Evolutionary conservation across 2,888 invertebrate species (phyloP).

Genomic region (Sesia bembeciformis): DNA sequence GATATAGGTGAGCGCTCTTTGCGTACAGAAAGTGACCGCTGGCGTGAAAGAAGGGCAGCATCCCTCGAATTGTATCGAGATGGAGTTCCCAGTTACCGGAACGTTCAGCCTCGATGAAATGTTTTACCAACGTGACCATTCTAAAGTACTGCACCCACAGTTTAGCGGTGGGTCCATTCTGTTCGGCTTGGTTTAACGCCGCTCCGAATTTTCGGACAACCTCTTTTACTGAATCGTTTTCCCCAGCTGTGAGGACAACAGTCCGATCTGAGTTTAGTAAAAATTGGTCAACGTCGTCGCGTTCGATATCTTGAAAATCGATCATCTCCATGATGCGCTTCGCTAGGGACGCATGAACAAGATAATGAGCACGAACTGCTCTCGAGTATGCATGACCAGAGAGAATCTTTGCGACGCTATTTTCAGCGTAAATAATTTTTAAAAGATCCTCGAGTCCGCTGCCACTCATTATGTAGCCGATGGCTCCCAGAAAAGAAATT

Average conservation of each 20-base stretch:
- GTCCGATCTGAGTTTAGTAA: conserved; percentile 13
- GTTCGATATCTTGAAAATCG: conserved; percentile 1
- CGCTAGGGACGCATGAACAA: background rate
- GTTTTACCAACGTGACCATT: conserved; percentile 21
- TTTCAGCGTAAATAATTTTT: conserved; percentile 15
- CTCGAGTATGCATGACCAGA: conserved; percentile 26
- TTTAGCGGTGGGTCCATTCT: conserved; percentile 1
- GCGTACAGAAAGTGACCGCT: no score
- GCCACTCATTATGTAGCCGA: conserved; percentile 33
- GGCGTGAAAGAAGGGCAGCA: conserved; percentile 35
- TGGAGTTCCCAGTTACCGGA: conserved; percentile 3
- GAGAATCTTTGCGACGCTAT: conserved; percentile 27
- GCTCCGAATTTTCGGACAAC: conserved; percentile 10
- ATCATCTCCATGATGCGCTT: background rate
- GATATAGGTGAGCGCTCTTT: conserved; percentile 11
- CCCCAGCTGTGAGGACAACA: conserved; percentile 25
- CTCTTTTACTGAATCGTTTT: conserved; percentile 20
- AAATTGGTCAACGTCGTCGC: conserved; percentile 5
- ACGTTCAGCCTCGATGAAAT: conserved; percentile 25
- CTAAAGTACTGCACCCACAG: conserved; percentile 15
- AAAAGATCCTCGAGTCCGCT: conserved; percentile 19
- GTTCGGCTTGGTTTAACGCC: background rate
- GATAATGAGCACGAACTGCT: conserved; percentile 25
- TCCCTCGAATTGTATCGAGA: conserved; percentile 14
- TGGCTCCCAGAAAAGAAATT: conserved; percentile 24